Conservation (phyloP, 2,113 vertebrate genomes). For the Cnemophilus loriae region DNA sequence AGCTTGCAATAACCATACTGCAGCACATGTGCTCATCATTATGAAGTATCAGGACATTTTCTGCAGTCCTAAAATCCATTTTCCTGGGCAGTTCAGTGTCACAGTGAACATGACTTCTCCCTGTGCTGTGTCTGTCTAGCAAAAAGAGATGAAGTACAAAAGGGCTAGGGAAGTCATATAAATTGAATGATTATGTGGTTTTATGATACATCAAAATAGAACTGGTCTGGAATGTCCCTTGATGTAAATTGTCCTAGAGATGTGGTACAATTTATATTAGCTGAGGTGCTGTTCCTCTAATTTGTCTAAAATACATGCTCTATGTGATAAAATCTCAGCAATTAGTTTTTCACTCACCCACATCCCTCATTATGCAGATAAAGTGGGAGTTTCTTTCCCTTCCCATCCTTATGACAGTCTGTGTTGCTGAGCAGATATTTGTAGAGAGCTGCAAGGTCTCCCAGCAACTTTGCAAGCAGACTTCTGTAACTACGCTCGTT, state of each 20-base stretch:
- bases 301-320: neutral
- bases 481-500: accelerated
- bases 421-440: neutral
- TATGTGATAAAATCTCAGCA: neutral
- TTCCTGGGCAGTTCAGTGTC: neutral
- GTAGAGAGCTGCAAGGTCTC: neutral
- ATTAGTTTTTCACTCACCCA: neutral
- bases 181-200: neutral
- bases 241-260: neutral
- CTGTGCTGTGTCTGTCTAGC: neutral
- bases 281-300: neutral
- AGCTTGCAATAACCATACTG: neutral
- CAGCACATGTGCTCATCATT: neutral
- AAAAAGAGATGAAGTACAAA: neutral
- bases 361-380: neutral
- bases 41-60: neutral
- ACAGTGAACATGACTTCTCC: neutral
- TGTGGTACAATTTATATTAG: neutral
- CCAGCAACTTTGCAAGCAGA: neutral
- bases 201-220: neutral
- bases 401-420: neutral
- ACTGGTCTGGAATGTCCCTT: neutral
- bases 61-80: neutral
- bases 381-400: neutral
- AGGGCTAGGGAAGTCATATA: neutral